Conservation (phyloP, 2,888 invertebrate species). For the Oligia latruncula region DNA sequence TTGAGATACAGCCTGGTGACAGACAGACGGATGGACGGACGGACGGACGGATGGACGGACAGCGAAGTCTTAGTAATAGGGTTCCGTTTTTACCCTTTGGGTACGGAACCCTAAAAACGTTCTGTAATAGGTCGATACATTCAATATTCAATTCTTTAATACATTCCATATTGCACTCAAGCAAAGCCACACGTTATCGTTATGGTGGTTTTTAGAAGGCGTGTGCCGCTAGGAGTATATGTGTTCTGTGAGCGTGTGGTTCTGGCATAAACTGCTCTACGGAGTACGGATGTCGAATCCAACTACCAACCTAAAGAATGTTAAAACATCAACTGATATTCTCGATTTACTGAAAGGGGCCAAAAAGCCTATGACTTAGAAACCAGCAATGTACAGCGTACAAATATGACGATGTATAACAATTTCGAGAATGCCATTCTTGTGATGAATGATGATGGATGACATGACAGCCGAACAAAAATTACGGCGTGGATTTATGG, state of each 20-base stretch:
- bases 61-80: too few species aligned
- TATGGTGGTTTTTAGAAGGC: not conserved
- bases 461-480: slow-evolving; percentile 83
- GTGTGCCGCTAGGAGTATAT: not conserved
- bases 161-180: too few species aligned
- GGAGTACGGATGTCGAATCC: not conserved
- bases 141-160: too few species aligned
- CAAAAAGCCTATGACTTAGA: not conserved
- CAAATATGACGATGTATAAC: slow-evolving; percentile 46
- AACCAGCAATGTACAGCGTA: slow-evolving; percentile 47
- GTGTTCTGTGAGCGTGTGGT: not conserved
- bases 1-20: too few species aligned
- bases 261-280: not conserved
- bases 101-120: too few species aligned
- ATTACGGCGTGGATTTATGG: slow-evolving; percentile 89
- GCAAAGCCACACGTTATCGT: not conserved
- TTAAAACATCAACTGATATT: slow-evolving; percentile 34
- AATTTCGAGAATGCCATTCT: slow-evolving; percentile 61
- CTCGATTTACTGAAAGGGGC: slow-evolving; percentile 33
- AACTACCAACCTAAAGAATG: slow-evolving; percentile 1
- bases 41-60: too few species aligned
- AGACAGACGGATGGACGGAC: too few species aligned
- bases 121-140: too few species aligned
- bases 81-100: too few species aligned
- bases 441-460: slow-evolving; percentile 77